A percentile compares a stretch with the other conserved stretches of the same genome.
Conservation (phyloP, 1,140 invertebrate species). For the Magallana angulata region DNA sequence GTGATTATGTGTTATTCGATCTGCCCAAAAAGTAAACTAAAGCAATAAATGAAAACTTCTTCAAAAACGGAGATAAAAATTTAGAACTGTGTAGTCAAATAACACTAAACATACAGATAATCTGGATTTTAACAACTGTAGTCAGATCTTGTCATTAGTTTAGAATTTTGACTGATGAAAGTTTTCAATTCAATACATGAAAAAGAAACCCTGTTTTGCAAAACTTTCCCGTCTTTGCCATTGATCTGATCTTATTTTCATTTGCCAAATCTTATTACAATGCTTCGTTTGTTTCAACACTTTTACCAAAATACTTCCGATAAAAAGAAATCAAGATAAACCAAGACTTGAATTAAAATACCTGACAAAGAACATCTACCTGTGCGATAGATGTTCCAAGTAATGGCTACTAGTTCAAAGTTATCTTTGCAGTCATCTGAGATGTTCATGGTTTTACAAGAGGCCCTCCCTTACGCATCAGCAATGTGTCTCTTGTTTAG, state of each 20-base stretch:
- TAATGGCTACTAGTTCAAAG: neutral
- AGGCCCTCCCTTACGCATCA: slow-evolving; percentile 16
- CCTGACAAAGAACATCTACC: neutral
- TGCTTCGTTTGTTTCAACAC: neutral
- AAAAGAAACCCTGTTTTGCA: too few species aligned
- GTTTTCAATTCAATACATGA: neutral
- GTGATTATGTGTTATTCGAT: slow-evolving; percentile 30
- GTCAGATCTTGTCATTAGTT: neutral
- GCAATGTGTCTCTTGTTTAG: slow-evolving; percentile 9
- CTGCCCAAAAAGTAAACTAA: slow-evolving; percentile 33
- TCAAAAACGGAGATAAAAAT: slow-evolving; percentile 7
- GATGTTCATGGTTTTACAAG: neutral
- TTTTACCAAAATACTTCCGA: neutral
- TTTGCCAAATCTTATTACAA: neutral
- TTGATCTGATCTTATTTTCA: neutral
- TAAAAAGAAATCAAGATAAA: slow-evolving; percentile 7
- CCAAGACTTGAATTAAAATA: slow-evolving; percentile 2
- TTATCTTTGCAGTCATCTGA: slow-evolving; percentile 15
- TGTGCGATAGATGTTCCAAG: neutral
- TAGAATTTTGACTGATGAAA: neutral
- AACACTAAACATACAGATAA: slow-evolving; percentile 29
- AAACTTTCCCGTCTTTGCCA: too few species aligned
- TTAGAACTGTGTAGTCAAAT: slow-evolving; percentile 24
- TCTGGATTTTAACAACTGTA: neutral
- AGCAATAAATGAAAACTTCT: slow-evolving; percentile 31